These are phyloP conservation scores for Strongylocentrotus purpuratus DNA, from an alignment of 35 echinoderm and acorn worm species.

Conservation along the genomic window DNA sequence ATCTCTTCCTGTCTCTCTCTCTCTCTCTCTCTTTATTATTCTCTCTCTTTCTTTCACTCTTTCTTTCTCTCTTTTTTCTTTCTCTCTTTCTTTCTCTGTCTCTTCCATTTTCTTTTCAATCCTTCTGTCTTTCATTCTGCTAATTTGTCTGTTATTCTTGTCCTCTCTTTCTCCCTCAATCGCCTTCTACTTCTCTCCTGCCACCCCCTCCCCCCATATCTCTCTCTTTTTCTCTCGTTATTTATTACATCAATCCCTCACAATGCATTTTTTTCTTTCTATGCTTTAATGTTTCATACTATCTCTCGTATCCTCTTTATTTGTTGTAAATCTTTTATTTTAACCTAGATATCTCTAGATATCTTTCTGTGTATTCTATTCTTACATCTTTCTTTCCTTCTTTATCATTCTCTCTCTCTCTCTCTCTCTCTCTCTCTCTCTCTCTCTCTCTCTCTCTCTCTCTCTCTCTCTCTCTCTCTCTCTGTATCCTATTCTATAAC, in stretches of 20 bases:
- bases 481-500: too few species aligned
- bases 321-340: too few species aligned
- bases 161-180: background rate
- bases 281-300: background rate
- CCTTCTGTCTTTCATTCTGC: background rate
- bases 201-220: background rate
- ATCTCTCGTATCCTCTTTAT: background rate
- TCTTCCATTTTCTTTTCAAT: background rate
- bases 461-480: too few species aligned
- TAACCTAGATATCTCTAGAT: background rate
- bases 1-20: background rate
- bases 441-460: too few species aligned
- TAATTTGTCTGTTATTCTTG: background rate
- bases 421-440: background rate
- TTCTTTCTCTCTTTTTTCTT: background rate
- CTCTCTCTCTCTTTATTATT: background rate
- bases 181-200: background rate
- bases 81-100: background rate
- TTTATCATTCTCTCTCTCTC: background rate
- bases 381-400: background rate
- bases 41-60: background rate
- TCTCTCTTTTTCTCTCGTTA: background rate
- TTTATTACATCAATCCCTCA: background rate
- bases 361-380: background rate
- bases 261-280: background rate